phyloP scores from a whole-genome alignment of 2,797 vertebrate species.

The Botia almorhae region DNA sequence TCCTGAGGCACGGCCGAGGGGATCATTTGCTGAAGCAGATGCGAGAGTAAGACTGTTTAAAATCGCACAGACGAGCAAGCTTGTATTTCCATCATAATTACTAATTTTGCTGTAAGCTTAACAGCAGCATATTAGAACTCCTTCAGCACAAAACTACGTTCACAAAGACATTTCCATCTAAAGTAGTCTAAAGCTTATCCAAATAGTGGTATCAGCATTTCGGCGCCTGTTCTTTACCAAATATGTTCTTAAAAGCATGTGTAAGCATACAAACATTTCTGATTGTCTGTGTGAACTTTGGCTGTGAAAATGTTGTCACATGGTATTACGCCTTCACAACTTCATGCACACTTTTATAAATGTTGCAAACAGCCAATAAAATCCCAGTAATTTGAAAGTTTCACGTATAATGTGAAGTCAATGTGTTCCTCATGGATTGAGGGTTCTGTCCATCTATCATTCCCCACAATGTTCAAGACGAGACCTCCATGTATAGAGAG shows the following conservation, averaged over 20 bases:
- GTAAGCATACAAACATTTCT: constrained; percentile 2
- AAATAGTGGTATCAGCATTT: constrained; percentile 16
- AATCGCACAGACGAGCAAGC: constrained; percentile 73
- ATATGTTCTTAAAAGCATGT: constrained; percentile 5
- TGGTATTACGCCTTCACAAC: constrained; percentile 28
- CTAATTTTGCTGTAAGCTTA: constrained; percentile 79
- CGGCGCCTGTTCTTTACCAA: constrained; percentile 19
- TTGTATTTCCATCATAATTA: constrained; percentile 78
- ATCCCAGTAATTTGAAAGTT: constrained; percentile 57
- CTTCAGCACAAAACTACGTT: constrained; percentile 42
- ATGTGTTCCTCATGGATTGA: constrained; percentile 65
- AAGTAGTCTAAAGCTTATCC: constrained; percentile 34
- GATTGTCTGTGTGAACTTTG: constrained; percentile 1
- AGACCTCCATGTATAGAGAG: constrained; percentile 49
- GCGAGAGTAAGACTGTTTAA: constrained; percentile 82
- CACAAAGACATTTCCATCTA: constrained; percentile 44
- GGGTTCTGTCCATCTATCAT: constrained; percentile 65
- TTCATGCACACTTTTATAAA: constrained; percentile 56
- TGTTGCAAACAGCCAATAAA: constrained; percentile 56
- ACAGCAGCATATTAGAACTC: constrained; percentile 73
- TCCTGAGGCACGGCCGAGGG: constrained; percentile 75
- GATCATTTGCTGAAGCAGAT: constrained; percentile 84
- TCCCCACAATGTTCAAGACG: constrained; percentile 67
- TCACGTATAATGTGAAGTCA: constrained; percentile 71
- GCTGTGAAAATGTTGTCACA: constrained; percentile 9